A percentile compares a stretch with the other conserved stretches of the same genome.
Conservation (phyloP, 53 echinoderm and acorn worm species). For the Stichopus horrens region DNA sequence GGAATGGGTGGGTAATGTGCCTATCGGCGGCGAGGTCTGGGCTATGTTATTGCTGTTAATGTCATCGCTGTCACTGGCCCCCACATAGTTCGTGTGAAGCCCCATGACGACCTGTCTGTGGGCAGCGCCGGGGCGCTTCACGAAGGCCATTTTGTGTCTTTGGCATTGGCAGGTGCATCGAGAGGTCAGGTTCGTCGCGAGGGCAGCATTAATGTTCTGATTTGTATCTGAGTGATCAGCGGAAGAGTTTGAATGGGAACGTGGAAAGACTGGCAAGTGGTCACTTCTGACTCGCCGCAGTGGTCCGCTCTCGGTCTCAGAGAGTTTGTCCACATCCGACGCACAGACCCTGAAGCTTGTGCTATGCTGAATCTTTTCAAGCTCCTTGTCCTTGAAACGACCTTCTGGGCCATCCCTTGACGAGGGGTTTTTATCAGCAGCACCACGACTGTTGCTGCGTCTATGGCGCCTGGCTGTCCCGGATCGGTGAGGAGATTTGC, state of each 20-base stretch:
- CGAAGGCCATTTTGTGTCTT: slow-evolving; percentile 20
- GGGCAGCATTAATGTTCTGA: slow-evolving; percentile 38
- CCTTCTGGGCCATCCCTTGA: slow-evolving; percentile 45
- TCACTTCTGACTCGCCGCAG: slow-evolving; percentile 36
- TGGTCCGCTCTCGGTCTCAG: slow-evolving; percentile 31
- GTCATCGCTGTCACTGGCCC: slow-evolving; percentile 82
- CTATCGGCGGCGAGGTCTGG: slow-evolving; percentile 51
- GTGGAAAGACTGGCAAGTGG: slow-evolving; percentile 47
- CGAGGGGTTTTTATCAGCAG: slow-evolving; percentile 62
- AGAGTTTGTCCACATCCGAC: slow-evolving; percentile 63
- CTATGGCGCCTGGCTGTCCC: slow-evolving; percentile 69
- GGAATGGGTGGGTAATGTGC: slow-evolving; percentile 55
- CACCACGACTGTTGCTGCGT: slow-evolving; percentile 91
- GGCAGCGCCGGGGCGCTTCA: slow-evolving; percentile 21
- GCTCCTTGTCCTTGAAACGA: slow-evolving; percentile 1
- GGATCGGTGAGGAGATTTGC: slow-evolving; percentile 59
- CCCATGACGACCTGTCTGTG: slow-evolving; percentile 35
- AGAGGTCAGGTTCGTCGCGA: background rate
- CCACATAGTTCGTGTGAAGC: slow-evolving; percentile 37
- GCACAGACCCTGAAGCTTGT: slow-evolving; percentile 51
- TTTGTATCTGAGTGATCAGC: slow-evolving; percentile 43
- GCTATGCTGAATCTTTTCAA: slow-evolving; percentile 52
- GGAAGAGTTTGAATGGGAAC: slow-evolving; percentile 50
- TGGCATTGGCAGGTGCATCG: slow-evolving; percentile 37
- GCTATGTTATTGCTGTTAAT: slow-evolving; percentile 83